A percentile compares a stretch with the other conserved stretches of the same genome.
phyloP scores from a whole-genome alignment of 2,113 vertebrate genomes.

The Scomber japonicus region DNA sequence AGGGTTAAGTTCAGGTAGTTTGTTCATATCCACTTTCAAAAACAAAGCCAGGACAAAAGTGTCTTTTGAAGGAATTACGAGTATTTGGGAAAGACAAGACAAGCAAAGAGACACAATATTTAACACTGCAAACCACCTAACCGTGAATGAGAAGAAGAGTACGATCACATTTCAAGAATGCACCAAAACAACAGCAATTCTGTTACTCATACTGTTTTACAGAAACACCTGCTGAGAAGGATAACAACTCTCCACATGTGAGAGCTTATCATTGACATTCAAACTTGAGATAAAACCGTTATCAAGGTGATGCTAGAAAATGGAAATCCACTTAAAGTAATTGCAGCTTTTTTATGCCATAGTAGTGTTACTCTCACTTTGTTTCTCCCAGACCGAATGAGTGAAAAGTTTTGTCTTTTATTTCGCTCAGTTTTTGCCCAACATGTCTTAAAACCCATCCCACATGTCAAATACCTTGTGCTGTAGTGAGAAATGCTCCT shows the following conservation, averaged over 20 bases:
- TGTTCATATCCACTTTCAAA: no score
- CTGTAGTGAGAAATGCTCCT: no score
- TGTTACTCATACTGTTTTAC: no score
- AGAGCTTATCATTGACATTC: constrained; percentile 6
- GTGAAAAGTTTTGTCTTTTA: constrained; percentile 15
- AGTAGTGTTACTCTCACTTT: not conserved
- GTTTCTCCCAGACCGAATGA: not conserved
- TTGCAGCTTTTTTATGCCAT: not conserved
- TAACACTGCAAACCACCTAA: no score
- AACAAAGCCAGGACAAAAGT: no score
- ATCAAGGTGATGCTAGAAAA: not conserved
- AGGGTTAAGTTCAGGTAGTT: no score
- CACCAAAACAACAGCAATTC: no score
- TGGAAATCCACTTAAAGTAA: not conserved
- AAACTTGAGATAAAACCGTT: not conserved
- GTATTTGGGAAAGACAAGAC: no score
- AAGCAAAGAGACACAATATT: no score
- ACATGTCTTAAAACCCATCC: not conserved
- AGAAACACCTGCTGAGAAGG: not conserved
- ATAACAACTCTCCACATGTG: not conserved
- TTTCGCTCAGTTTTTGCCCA: not conserved
- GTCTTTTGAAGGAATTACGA: no score
- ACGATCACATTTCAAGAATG: no score
- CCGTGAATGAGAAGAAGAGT: no score
- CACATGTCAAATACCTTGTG: not conserved